Percentiles rank a stretch among this genome's conserved stretches.
Evolutionary conservation across 1,140 invertebrate species (phyloP).

Genomic region (Rhyzopertha dominica): DNA sequence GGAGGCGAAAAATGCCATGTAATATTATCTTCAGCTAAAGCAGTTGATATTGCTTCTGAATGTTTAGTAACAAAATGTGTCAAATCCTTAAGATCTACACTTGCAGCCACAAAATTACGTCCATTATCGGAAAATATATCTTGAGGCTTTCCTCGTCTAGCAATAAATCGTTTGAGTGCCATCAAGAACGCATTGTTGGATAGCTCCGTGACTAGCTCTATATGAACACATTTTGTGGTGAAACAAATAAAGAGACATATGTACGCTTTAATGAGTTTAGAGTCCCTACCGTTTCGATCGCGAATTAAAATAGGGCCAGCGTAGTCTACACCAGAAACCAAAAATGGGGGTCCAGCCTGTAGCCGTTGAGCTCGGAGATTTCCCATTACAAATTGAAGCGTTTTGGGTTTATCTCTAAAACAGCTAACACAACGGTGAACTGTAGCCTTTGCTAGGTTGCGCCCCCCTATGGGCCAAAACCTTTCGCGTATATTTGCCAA

Average conservation of each 20-base stretch:
- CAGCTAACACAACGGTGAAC: conserved; percentile 2
- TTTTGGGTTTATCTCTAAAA: conserved; percentile 2
- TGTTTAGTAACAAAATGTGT: no score
- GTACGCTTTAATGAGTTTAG: conserved; percentile 5
- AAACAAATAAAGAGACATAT: conserved; percentile 11
- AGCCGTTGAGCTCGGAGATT: not conserved
- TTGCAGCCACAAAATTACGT: conserved; percentile 39
- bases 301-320: conserved; percentile 4
- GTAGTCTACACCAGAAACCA: conserved; percentile 1
- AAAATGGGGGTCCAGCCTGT: conserved; percentile 1
- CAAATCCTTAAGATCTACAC: no score
- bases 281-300: not conserved
- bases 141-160: conserved; percentile 30
- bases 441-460: conserved; percentile 4
- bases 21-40: no score
- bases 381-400: no score
- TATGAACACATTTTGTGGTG: conserved; percentile 42
- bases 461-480: conserved; percentile 3
- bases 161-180: conserved; percentile 41
- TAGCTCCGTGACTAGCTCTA: conserved; percentile 39
- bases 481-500: no score
- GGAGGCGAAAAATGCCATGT: no score
- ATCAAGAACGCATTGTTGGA: conserved; percentile 39
- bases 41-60: no score
- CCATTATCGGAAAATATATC: conserved; percentile 40